Conservation (phyloP, 2,113 vertebrate genomes). For the Cichladusa arquata region DNA sequence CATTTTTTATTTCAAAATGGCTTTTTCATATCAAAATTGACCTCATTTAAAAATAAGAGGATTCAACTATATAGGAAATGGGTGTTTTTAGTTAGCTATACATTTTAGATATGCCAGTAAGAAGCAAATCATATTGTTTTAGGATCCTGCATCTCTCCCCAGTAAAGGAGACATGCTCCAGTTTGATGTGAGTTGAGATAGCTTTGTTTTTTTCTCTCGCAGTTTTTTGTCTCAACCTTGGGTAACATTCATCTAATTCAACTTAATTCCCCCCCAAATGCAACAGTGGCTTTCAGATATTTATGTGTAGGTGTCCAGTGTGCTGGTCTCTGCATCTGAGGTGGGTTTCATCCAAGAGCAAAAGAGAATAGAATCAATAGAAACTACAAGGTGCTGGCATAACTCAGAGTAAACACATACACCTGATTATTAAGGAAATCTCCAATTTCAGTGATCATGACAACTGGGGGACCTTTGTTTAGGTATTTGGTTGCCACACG, state of each 20-base stretch:
- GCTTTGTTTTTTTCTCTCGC: not conserved
- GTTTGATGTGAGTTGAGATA: not conserved
- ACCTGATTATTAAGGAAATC: not conserved
- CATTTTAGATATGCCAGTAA: not conserved
- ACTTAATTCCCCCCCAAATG: not conserved
- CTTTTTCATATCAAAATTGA: conserved; percentile 30
- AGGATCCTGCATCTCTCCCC: not conserved
- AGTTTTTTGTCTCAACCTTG: not conserved
- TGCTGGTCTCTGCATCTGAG: not conserved
- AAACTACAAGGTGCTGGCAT: not conserved
- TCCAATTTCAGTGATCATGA: not conserved
- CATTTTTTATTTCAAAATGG: conserved; percentile 39
- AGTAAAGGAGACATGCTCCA: not conserved
- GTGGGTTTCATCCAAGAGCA: not conserved
- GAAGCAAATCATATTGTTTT: not conserved
- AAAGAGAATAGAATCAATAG: not conserved
- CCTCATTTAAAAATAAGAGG: conserved; percentile 23
- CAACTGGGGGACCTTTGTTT: not conserved
- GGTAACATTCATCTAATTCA: not conserved
- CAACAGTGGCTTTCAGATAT: not conserved
- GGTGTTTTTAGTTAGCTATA: not conserved
- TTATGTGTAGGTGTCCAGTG: not conserved
- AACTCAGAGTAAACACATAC: accelerated
- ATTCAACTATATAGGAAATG: not conserved
- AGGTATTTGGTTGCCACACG: not conserved